Base-by-base conservation (phyloP, 2,797 vertebrate species). In the Clarias fuscus region DNA sequence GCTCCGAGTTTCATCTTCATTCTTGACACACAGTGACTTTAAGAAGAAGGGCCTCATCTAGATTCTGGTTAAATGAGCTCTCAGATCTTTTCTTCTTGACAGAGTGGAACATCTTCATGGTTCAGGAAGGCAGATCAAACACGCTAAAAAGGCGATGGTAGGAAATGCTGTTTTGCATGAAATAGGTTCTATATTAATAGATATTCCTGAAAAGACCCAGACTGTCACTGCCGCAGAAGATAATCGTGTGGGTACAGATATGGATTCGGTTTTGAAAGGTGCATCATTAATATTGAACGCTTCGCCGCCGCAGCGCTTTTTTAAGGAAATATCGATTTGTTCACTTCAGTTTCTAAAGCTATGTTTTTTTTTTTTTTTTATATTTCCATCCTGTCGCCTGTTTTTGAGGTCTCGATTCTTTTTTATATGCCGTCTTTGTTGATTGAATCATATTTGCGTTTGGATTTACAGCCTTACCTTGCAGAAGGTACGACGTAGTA, bases 131-230 rank as follows among this genome's bases (percentile, higher is more conserved):
- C 58, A 89, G 92, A 92, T 94, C 91, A 92, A 93, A 90, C 78
- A 90, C 84, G 89, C 68, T 88, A 82, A 90, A 88, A 88, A 90
- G 89, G 89, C 87, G 37, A 89, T 88, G 90, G 86, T 91, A 90
- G 89, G 90, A 90, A 93, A 88, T 84, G 91, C 89, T 93, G 70
- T 76, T 64, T 90, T 84, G 91, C 93, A 94, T 93, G 91, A 91
- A 92, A 92, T 91, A 91, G 88, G 91, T 83, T 76, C 92, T 86
- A 90, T 90, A 92, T 92, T 93, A 93, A 94, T 93, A 93, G 91
- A 93, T 94, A 85, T 93, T 93, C 91, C 90, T 88, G 90, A 91
- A 92, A 91, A 87, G 84, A 86, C 86, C 86, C 85, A 84, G 81
- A 81, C 17, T 53, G 79, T 81, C 82, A 76, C 88, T 87, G 92